phyloP scores from a whole-genome alignment of 1,140 invertebrate species.

The Anthonomus grandis region DNA sequence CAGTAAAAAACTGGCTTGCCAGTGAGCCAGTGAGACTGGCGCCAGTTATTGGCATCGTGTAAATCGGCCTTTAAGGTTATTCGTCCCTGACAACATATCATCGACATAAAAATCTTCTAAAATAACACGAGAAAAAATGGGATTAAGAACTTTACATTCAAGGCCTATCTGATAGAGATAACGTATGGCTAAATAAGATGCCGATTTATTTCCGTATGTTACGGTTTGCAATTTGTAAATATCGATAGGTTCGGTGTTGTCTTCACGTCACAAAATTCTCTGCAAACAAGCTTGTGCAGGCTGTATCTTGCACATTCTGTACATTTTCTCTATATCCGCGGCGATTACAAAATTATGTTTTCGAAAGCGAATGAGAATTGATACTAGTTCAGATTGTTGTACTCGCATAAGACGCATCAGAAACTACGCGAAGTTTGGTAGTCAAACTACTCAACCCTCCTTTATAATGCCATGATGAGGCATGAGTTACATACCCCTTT shows the following conservation, averaged over 20 bases:
- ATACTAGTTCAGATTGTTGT: too few species aligned
- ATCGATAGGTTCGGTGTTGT: not conserved
- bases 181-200: slow-evolving; percentile 35
- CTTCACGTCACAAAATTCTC: slow-evolving; percentile 47
- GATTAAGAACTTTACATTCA: slow-evolving; percentile 22
- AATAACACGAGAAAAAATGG: slow-evolving; percentile 21
- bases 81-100: slow-evolving; percentile 42
- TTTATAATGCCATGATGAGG: too few species aligned
- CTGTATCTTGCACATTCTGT: slow-evolving; percentile 42
- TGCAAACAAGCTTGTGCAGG: slow-evolving; percentile 43
- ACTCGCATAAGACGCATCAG: too few species aligned
- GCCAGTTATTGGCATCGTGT: too few species aligned
- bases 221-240: slow-evolving; percentile 35
- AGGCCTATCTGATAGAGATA: slow-evolving; percentile 30
- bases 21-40: too few species aligned
- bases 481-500: too few species aligned
- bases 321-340: slow-evolving; percentile 47
- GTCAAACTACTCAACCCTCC: too few species aligned
- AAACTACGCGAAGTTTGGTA: too few species aligned
- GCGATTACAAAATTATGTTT: slow-evolving; percentile 33
- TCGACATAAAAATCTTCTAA: slow-evolving; percentile 45
- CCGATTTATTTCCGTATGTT: slow-evolving; percentile 36
- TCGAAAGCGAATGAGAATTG: too few species aligned
- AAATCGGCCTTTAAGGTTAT: too few species aligned
- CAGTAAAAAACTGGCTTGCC: too few species aligned